Conservation (phyloP, 2,888 invertebrate genomes). For the Masnerella sp. region DNA sequence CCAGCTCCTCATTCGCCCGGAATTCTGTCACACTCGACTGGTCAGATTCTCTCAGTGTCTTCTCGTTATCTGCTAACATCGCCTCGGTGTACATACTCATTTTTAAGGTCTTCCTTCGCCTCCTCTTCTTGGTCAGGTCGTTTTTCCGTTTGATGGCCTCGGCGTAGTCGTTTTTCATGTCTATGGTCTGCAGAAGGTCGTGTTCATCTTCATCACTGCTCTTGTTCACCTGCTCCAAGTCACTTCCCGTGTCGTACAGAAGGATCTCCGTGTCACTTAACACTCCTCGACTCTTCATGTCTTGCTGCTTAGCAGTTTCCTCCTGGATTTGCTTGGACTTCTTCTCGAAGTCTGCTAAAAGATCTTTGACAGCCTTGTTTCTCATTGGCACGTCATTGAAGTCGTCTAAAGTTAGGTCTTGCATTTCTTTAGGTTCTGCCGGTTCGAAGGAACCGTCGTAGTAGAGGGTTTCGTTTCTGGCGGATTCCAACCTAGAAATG, state of each 20-base stretch:
- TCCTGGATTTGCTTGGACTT: constrained; percentile 74
- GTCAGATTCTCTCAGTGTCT: constrained; percentile 66
- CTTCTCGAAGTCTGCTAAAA: constrained; percentile 77
- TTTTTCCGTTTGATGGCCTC: constrained; percentile 63
- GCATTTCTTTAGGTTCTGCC: constrained; percentile 5
- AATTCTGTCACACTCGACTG: constrained; percentile 76
- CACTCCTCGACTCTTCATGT: constrained; percentile 74
- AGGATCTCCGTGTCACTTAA: constrained; percentile 78
- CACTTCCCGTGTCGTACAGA: constrained; percentile 77
- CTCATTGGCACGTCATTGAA: constrained; percentile 64
- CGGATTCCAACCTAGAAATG: constrained; percentile 71
- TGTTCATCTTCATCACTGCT: constrained; percentile 65
- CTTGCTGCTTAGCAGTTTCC: constrained; percentile 68
- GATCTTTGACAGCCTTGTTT: constrained; percentile 77
- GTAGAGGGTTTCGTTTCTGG: constrained; percentile 61
- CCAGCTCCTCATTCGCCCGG: constrained; percentile 71
- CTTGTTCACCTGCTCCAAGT: constrained; percentile 71
- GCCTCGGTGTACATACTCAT: constrained; percentile 43
- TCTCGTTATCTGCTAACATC: constrained; percentile 60
- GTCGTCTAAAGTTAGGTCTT: too few species aligned
- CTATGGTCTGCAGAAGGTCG: constrained; percentile 62
- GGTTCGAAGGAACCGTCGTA: constrained; percentile 69
- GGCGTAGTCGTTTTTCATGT: constrained; percentile 58
- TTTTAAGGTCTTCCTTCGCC: constrained; percentile 60
- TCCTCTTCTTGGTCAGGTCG: constrained; percentile 56